Percentiles rank a stretch among this genome's conserved stretches.
Conservation (phyloP, 2,888 invertebrate species). For the Leucophenga montana region DNA sequence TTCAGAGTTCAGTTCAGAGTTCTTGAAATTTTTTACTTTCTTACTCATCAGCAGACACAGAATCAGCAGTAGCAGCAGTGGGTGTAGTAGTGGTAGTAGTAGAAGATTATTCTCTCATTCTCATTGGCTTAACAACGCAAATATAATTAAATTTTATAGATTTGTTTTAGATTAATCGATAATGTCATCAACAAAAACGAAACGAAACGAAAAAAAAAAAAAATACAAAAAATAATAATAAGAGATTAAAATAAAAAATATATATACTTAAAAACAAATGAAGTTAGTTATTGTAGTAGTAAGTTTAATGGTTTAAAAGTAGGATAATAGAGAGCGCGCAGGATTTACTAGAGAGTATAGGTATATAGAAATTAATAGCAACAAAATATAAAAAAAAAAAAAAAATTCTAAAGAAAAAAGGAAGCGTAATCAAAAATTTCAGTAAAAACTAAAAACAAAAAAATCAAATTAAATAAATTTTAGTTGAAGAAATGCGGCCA, state of each 20-base stretch:
- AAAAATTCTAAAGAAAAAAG: slow-evolving; percentile 31
- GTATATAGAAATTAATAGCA: neutral
- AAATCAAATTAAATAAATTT: neutral
- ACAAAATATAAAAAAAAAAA: slow-evolving; percentile 8
- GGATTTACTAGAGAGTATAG: too few species aligned
- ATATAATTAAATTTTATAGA: slow-evolving; percentile 67
- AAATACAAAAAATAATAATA: slow-evolving; percentile 47
- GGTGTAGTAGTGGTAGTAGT: slow-evolving; percentile 68
- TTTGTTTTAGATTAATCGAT: slow-evolving; percentile 52
- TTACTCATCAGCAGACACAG: slow-evolving; percentile 36
- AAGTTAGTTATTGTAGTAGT: neutral
- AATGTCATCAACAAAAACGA: slow-evolving; percentile 48
- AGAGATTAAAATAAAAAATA: slow-evolving; percentile 33
- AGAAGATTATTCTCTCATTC: slow-evolving; percentile 72
- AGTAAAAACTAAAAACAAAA: slow-evolving; percentile 18
- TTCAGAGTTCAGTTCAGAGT: too few species aligned
- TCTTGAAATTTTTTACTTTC: too few species aligned
- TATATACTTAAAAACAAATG: slow-evolving; percentile 12
- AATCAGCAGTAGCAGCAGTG: slow-evolving; percentile 69
- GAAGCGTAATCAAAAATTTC: too few species aligned
- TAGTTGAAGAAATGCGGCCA: slow-evolving; percentile 6
- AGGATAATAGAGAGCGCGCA: too few species aligned
- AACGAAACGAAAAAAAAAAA: slow-evolving; percentile 42
- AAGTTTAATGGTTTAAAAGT: neutral
- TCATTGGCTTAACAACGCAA: slow-evolving; percentile 72